A percentile compares a stretch with the other conserved stretches of the same genome.
Evolutionary conservation across 2,113 vertebrate genomes (phyloP).

Genomic region (Procavia capensis): DNA sequence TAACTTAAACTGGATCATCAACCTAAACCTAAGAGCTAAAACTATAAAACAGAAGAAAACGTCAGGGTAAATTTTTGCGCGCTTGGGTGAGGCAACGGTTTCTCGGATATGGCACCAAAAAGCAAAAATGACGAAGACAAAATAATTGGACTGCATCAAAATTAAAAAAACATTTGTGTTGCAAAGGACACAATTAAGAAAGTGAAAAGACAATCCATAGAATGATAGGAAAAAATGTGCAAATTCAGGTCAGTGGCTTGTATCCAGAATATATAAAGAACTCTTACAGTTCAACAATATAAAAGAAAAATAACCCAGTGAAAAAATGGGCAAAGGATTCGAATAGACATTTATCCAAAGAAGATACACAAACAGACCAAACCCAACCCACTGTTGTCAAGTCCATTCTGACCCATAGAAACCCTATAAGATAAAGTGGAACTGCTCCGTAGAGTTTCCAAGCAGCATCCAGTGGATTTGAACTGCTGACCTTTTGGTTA

Average conservation of each 20-base stretch:
- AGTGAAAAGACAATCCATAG: background rate
- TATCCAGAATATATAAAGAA: constrained; percentile 14
- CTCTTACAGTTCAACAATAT: constrained; percentile 12
- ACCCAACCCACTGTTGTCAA: no score
- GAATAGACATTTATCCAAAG: constrained; percentile 35
- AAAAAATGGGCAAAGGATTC: constrained; percentile 45
- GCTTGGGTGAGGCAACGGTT: background rate
- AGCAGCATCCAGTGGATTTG: no score
- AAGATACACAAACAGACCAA: constrained; percentile 6
- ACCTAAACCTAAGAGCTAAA: constrained; percentile 25
- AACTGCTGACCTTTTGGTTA: no score
- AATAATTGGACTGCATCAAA: constrained; percentile 24
- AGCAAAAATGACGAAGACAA: background rate
- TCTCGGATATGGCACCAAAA: constrained; percentile 48
- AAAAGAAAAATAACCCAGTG: background rate
- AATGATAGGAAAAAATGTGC: background rate
- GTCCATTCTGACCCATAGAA: no score
- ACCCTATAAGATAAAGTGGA: no score
- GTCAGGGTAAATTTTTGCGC: background rate
- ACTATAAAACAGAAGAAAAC: constrained; percentile 51
- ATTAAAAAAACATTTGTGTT: constrained; percentile 1
- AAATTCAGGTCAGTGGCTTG: background rate
- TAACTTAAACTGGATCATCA: constrained; percentile 20
- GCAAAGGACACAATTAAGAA: constrained; percentile 25
- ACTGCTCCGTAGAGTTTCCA: no score